A percentile compares a stretch with the other conserved stretches of the same genome.
Conservation (phyloP, 2,797 vertebrate genomes). For the Synaphobranchus kaupii region DNA sequence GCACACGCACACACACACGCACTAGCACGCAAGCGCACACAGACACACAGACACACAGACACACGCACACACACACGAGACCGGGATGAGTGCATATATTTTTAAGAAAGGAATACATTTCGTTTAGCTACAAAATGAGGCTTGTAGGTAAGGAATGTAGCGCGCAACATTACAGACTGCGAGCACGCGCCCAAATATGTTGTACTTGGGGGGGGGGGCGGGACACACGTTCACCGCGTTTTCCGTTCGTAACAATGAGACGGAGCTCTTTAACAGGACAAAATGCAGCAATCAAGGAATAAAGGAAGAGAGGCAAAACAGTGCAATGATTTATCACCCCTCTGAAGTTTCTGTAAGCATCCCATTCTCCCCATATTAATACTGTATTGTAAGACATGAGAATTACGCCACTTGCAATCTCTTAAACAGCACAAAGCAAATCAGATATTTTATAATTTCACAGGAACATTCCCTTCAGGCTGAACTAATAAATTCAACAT, state of each 20-base stretch:
- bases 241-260: slow-evolving; percentile 46
- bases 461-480: slow-evolving; percentile 50
- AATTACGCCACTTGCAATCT: slow-evolving; percentile 5
- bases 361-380: slow-evolving; percentile 43
- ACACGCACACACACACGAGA: slow-evolving; percentile 5
- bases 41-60: background rate
- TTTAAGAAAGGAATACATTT: no score
- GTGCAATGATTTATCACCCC: slow-evolving; percentile 53
- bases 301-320: slow-evolving; percentile 45
- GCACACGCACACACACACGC: background rate
- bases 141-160: background rate
- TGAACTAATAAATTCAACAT: slow-evolving; percentile 55
- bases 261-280: slow-evolving; percentile 50
- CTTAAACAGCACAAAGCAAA: slow-evolving; percentile 49
- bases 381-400: slow-evolving; percentile 42
- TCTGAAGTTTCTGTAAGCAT: slow-evolving; percentile 31
- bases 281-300: slow-evolving; percentile 50
- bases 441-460: slow-evolving; percentile 37
- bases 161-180: background rate
- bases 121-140: background rate
- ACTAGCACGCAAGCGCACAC: background rate
- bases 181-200: background rate
- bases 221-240: background rate
- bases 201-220: background rate
- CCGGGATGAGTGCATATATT: background rate